Conservation (phyloP, 2,797 vertebrate species). For the Sebastiscus albofasciatus region DNA sequence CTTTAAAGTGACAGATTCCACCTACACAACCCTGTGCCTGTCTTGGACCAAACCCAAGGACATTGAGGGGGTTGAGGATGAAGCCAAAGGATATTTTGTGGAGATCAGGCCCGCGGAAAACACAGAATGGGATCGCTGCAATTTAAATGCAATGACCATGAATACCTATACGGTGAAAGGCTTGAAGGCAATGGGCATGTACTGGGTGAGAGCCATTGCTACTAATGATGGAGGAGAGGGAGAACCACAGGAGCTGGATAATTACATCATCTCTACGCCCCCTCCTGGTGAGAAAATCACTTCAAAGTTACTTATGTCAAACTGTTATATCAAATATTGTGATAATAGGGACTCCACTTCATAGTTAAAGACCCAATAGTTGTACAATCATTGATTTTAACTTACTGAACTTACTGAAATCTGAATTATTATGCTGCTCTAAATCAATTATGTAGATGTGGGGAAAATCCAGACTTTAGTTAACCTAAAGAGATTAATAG, state of each 20-base stretch:
- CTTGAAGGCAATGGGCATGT: constrained; percentile 83
- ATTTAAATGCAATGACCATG: constrained; percentile 71
- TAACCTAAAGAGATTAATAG: background rate
- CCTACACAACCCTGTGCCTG: constrained; percentile 85
- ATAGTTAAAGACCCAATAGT: background rate
- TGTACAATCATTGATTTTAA: background rate
- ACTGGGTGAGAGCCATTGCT: constrained; percentile 87
- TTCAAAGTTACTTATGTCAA: background rate
- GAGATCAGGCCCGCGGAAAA: constrained; percentile 85
- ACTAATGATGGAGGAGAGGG: constrained; percentile 84
- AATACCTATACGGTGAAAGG: constrained; percentile 85
- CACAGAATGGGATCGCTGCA: constrained; percentile 88
- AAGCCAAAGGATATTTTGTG: constrained; percentile 88
- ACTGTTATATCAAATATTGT: background rate
- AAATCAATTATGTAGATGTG: background rate
- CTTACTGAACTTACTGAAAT: background rate
- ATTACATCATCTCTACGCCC: constrained; percentile 79
- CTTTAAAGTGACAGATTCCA: constrained; percentile 88
- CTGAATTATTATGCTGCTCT: background rate
- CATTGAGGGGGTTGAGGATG: constrained; percentile 71
- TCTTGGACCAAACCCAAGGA: constrained; percentile 87
- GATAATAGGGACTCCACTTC: background rate
- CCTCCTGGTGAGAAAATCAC: constrained; percentile 79
- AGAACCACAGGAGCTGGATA: constrained; percentile 80
- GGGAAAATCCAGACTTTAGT: background rate